These are phyloP conservation scores for Protophormia terraenovae DNA, from an alignment of 2,888 invertebrate species.

Conservation along the genomic window DNA sequence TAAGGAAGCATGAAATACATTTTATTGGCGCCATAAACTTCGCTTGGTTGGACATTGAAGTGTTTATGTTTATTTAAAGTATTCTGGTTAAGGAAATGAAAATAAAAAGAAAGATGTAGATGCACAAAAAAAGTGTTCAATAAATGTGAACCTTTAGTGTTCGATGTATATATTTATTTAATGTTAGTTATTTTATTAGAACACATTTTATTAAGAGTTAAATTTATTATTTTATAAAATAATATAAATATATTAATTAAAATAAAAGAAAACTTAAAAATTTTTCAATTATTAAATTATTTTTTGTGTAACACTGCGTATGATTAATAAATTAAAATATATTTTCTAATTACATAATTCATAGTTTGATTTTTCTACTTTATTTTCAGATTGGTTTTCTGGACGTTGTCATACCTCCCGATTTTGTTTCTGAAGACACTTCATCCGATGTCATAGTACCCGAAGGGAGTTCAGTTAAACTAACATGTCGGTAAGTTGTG, in stretches of 20 bases:
- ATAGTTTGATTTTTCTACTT: background rate
- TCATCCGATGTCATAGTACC: slow-evolving; percentile 94
- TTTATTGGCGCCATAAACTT: slow-evolving; percentile 81
- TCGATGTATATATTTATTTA: slow-evolving; percentile 14
- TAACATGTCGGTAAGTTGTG: slow-evolving; percentile 83
- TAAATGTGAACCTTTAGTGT: background rate
- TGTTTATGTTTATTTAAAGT: slow-evolving; percentile 72
- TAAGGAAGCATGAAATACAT: slow-evolving; percentile 82
- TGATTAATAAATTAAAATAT: background rate
- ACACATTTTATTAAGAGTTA: background rate
- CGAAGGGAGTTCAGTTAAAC: slow-evolving; percentile 88
- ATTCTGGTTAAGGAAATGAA: background rate
- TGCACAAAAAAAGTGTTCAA: slow-evolving; percentile 9
- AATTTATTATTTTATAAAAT: background rate
- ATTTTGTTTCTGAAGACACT: slow-evolving; percentile 92
- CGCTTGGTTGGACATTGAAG: slow-evolving; percentile 80
- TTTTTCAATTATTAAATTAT: background rate
- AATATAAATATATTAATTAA: background rate
- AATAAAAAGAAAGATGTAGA: background rate
- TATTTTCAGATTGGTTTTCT: slow-evolving; percentile 89
- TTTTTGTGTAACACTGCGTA: background rate
- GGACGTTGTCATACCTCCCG: slow-evolving; percentile 95
- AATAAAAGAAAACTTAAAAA: background rate
- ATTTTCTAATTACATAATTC: background rate
- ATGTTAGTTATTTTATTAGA: background rate